Conservation (phyloP, 1,140 invertebrate species). For the Lucilia sericata region DNA sequence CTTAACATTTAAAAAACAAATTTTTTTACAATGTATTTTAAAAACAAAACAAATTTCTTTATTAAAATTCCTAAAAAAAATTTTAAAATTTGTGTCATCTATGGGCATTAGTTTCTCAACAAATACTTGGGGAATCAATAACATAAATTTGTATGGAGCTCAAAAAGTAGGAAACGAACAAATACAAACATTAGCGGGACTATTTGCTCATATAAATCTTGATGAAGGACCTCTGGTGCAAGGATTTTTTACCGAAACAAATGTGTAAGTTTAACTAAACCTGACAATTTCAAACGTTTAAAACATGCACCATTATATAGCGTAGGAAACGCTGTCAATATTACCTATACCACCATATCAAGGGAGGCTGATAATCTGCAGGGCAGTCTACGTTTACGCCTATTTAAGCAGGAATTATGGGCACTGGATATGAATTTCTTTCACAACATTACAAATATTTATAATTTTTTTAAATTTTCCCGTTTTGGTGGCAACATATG, state of each 20-base stretch:
- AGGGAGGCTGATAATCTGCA: background rate
- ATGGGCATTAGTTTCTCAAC: conserved; percentile 27
- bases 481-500: background rate
- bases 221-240: background rate
- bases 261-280: background rate
- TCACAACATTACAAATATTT: background rate
- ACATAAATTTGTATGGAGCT: background rate
- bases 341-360: background rate
- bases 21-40: too few species aligned
- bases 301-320: too few species aligned
- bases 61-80: conserved; percentile 6
- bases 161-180: background rate
- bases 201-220: background rate
- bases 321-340: background rate
- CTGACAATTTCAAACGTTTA: too few species aligned
- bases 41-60: background rate
- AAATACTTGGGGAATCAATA: background rate
- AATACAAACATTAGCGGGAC: background rate
- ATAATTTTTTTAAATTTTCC: background rate
- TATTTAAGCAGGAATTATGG: background rate
- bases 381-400: background rate
- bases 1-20: too few species aligned
- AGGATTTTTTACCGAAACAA: conserved; percentile 18
- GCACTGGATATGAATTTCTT: background rate
- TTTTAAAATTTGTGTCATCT: background rate